These are phyloP conservation scores for Sepiola atlantica DNA, from an alignment of 2,888 invertebrate genomes.

Conservation along the genomic window DNA sequence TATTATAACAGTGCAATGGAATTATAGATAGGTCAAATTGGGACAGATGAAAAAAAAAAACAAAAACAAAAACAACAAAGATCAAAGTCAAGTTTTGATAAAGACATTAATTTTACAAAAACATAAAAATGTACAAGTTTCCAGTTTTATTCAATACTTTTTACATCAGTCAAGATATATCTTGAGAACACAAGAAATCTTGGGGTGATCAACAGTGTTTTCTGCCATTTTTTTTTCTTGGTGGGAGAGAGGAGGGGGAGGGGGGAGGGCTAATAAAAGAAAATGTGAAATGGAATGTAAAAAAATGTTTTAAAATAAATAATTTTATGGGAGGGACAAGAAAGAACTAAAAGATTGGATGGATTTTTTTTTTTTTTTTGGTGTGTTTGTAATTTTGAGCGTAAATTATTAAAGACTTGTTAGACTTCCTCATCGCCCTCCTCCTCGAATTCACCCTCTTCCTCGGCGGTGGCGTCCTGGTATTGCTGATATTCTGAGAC, in stretches of 20 bases:
- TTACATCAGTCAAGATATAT: slow-evolving; percentile 41
- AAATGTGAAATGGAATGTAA: slow-evolving; percentile 21
- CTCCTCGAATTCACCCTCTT: slow-evolving; percentile 77
- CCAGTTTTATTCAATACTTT: slow-evolving; percentile 46
- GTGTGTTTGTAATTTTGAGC: not conserved
- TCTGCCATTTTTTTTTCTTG: not conserved
- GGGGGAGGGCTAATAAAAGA: not conserved
- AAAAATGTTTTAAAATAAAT: not conserved
- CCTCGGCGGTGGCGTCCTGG: slow-evolving; percentile 78
- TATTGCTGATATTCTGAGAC: slow-evolving; percentile 69
- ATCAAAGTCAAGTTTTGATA: too few relatives aligned
- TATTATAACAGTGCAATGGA: not conserved
- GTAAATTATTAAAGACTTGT: not conserved
- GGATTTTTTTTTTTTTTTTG: not conserved
- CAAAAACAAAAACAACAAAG: not conserved
- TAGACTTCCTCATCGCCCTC: slow-evolving; percentile 51
- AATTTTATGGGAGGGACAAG: not conserved
- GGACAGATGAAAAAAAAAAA: not conserved
- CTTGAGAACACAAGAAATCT: not conserved
- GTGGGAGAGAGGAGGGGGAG: not conserved
- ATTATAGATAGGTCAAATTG: too few relatives aligned
- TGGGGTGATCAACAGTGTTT: not conserved
- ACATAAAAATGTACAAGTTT: slow-evolving; percentile 40
- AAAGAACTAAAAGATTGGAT: not conserved
- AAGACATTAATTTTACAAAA: not conserved